Evolutionary conservation across 2,113 vertebrate species (phyloP).

Genomic region (Anser cygnoides): DNA sequence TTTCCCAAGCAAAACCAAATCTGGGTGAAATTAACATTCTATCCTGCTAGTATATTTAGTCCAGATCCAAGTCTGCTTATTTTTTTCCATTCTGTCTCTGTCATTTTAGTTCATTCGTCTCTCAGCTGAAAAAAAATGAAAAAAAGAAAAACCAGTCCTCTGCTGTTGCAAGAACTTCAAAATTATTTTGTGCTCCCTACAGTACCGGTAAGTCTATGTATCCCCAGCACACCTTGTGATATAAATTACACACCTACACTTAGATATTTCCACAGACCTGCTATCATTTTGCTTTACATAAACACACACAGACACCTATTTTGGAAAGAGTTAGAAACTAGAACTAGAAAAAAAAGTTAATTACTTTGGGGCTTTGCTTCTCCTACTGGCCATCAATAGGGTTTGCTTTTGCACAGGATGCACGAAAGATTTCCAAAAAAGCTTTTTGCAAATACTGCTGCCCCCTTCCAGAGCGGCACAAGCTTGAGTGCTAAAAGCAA

Average conservation of each 20-base stretch:
- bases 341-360: not conserved
- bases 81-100: conserved; percentile 48
- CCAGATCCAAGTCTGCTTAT: conserved; percentile 44
- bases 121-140: not conserved
- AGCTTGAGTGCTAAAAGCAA: not conserved
- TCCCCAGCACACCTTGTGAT: not conserved
- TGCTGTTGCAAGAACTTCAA: not conserved
- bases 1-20: conserved; percentile 17
- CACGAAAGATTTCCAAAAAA: not conserved
- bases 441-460: not conserved
- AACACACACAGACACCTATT: too few species aligned
- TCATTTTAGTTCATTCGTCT: not conserved
- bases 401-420: not conserved
- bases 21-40: conserved; percentile 61
- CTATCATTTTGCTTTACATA: not conserved
- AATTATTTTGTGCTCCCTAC: not conserved
- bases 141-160: not conserved
- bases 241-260: not conserved
- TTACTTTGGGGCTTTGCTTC: not conserved
- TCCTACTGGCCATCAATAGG: not conserved
- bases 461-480: not conserved
- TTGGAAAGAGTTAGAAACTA: not conserved
- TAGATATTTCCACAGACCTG: not conserved
- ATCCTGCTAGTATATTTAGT: not conserved
- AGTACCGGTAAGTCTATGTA: not conserved